Percentiles rank a stretch among this genome's conserved stretches.
phyloP scores from a whole-genome alignment of 2,888 invertebrate genomes.

The Parochlus steinenii region DNA sequence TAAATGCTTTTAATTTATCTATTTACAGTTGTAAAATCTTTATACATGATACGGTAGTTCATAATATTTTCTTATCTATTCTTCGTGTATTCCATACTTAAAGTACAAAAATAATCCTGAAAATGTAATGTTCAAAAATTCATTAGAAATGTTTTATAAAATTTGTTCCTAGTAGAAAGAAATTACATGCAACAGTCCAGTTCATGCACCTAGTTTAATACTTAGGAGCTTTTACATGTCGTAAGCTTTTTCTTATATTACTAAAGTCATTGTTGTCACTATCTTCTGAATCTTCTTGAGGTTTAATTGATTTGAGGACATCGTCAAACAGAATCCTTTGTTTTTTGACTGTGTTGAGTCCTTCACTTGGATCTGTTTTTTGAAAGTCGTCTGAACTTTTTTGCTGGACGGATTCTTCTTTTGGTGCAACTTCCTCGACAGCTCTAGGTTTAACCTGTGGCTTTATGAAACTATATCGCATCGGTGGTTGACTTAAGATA shows the following conservation, averaged over 20 bases:
- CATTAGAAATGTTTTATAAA: slow-evolving; percentile 2
- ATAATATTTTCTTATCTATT: slow-evolving; percentile 28
- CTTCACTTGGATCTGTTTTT: background rate
- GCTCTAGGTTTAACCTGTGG: slow-evolving; percentile 3
- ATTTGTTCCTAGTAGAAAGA: background rate
- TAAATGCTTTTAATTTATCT: too few relatives aligned
- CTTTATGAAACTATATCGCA: background rate
- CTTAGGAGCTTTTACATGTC: background rate
- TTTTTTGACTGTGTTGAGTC: background rate
- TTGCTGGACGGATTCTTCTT: background rate
- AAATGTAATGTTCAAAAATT: slow-evolving; percentile 18
- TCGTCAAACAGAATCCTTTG: slow-evolving; percentile 9
- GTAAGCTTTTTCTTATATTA: background rate
- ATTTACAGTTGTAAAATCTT: too few relatives aligned
- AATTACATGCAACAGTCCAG: background rate
- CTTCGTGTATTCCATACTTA: slow-evolving; percentile 51
- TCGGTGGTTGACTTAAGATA: slow-evolving; percentile 3
- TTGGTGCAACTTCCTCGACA: background rate
- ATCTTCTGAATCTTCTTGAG: background rate
- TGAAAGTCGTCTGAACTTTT: background rate
- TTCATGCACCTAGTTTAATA: slow-evolving; percentile 1
- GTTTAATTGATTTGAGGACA: slow-evolving; percentile 8
- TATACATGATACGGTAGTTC: too few relatives aligned
- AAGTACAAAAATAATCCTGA: slow-evolving; percentile 53
- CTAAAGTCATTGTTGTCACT: background rate